These are phyloP conservation scores for Syritta pipiens DNA, from an alignment of 2,888 invertebrate species.

Conservation along the genomic window DNA sequence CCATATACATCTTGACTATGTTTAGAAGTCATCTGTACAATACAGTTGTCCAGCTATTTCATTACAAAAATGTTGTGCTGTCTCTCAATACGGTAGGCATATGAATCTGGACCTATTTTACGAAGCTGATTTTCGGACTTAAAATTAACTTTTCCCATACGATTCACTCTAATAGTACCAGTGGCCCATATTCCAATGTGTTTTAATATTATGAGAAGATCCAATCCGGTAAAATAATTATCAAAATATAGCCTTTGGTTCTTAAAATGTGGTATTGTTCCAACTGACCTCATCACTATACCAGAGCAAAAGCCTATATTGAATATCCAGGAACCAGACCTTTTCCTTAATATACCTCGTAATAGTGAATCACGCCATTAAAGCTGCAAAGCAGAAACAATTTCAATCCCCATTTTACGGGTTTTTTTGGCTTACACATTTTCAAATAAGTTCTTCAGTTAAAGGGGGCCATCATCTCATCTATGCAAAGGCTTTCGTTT, in stretches of 20 bases:
- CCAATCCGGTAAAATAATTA: too few relatives aligned
- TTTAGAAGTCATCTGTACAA: slow-evolving; percentile 40
- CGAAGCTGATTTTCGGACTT: slow-evolving; percentile 17
- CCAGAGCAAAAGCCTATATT: slow-evolving; percentile 9
- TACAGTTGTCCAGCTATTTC: slow-evolving; percentile 11
- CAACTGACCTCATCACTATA: not conserved
- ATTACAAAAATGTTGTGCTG: slow-evolving; percentile 15
- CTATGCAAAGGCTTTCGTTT: not conserved
- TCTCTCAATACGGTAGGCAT: slow-evolving; percentile 26
- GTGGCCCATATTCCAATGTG: slow-evolving; percentile 1
- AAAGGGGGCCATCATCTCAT: slow-evolving; percentile 25
- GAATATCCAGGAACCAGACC: not conserved
- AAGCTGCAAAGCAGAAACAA: slow-evolving; percentile 13
- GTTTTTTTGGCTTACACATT: slow-evolving; percentile 18
- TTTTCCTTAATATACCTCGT: slow-evolving; percentile 18
- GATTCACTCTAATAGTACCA: slow-evolving; percentile 38
- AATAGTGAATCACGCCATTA: slow-evolving; percentile 5
- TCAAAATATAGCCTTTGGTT: not conserved
- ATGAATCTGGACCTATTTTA: slow-evolving; percentile 12
- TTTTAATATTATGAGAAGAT: too few relatives aligned
- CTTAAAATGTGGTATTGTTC: slow-evolving; percentile 1
- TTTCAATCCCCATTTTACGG: slow-evolving; percentile 17
- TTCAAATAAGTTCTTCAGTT: slow-evolving; percentile 3
- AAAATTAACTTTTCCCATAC: slow-evolving; percentile 7
- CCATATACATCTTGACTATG: slow-evolving; percentile 28